A percentile compares a stretch with the other conserved stretches of the same genome.
Conservation (phyloP, 2,797 vertebrate species). For the Nothura maculosa region DNA sequence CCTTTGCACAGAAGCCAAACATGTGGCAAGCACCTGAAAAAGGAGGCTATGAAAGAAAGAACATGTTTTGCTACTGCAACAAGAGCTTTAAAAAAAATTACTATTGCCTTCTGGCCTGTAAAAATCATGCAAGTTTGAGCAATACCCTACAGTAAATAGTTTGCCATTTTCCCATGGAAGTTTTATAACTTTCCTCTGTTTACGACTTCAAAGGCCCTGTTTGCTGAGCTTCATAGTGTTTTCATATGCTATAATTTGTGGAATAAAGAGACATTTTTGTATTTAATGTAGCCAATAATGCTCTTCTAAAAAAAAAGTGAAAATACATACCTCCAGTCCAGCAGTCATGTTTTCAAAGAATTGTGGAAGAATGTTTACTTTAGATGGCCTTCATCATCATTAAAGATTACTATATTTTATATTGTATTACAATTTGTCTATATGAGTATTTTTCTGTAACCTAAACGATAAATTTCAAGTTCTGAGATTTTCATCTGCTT, state of each 20-base stretch:
- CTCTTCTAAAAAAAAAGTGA: not conserved
- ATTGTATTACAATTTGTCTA: not conserved
- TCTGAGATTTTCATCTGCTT: not conserved
- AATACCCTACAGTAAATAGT: conserved; percentile 68
- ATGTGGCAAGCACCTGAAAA: conserved; percentile 81
- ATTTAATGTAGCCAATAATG: conserved; percentile 23
- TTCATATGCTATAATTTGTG: conserved; percentile 58
- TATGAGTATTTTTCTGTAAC: not conserved
- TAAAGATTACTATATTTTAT: not conserved
- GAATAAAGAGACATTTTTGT: conserved; percentile 56
- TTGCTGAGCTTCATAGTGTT: conserved; percentile 22
- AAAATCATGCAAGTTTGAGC: conserved; percentile 68
- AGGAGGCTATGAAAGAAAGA: conserved; percentile 62
- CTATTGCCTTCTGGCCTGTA: conserved; percentile 74
- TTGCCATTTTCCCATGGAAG: conserved; percentile 68
- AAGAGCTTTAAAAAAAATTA: conserved; percentile 76
- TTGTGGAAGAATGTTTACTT: not conserved
- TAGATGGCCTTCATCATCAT: not conserved
- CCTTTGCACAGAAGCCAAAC: conserved; percentile 75
- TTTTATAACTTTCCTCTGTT: conserved; percentile 72
- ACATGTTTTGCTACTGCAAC: conserved; percentile 67
- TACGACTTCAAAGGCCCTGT: conserved; percentile 66
- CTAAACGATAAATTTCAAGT: not conserved
- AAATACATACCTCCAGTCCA: not conserved
- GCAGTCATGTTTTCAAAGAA: not conserved